Base-by-base conservation (phyloP, 2,888 invertebrate species). In the Microchrysa polita region DNA sequence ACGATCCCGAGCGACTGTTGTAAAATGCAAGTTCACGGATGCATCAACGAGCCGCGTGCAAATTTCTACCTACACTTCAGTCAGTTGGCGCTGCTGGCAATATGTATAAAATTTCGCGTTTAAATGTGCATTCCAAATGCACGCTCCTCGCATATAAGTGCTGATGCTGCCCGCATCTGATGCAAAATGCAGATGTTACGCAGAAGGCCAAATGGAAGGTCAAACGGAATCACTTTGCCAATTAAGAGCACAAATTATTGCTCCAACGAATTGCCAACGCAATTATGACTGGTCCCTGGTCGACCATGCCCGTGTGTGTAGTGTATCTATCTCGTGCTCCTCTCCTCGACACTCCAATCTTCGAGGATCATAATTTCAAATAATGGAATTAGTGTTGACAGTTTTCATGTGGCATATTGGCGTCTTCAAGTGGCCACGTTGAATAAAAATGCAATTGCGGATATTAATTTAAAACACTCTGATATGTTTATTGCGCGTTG, bases 141-240 rank as follows among this genome's bases (percentile, higher is more conserved):
- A 40, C 16, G n/a, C n/a, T n/a, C n/a, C n/a, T 48, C 48, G 16
- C 42, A 16, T 23, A 7, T n/a, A n/a, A n/a, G n/a, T n/a, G n/a
- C n/a, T n/a, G n/a, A n/a, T n/a, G 18, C 14, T 60, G 23, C 34
- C 65, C 65, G 65, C 65, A 22, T 34, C 27, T 22, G 48, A 65
- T 65, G 65, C 65, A 65, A 48, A 48, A 48, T 65, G 65, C 65
- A 65, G 65, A 65, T 65, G 65, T 65, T 65, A 44, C 65, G 44
- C 69, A 55, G 34, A 57, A 55, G 69, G 69, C 69, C 69, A 69
- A 69, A 55, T 69, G 42, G 69, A 69, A 69, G 69, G 69, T 69
- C 42, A 69, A 27, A 40, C 69, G 69, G 57, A 69, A 69, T 55
- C 52, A 69, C 55, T 69, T 69, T 55, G 57, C 69, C 69, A 69